phyloP scores from a whole-genome alignment of 2,888 invertebrate genomes.

The Cistogaster globosa region DNA sequence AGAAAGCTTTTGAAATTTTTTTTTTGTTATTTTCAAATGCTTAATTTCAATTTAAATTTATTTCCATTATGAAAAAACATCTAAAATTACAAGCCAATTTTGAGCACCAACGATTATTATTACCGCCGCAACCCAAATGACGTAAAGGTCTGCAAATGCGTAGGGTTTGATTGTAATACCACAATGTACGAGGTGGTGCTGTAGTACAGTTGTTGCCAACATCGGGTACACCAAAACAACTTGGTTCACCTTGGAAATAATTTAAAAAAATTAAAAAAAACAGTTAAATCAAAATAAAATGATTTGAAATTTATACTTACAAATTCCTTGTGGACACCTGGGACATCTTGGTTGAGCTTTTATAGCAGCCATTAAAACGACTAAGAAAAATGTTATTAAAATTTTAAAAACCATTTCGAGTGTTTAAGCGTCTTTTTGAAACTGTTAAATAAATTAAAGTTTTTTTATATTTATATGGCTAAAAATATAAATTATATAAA shows the following conservation, averaged over 20 bases:
- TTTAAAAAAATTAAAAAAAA: background rate
- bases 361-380: background rate
- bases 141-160: constrained; percentile 4
- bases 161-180: constrained; percentile 23
- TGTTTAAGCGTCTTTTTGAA: background rate
- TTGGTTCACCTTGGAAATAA: background rate
- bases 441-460: background rate
- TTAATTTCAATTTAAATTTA: too few species aligned
- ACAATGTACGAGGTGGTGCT: constrained; percentile 23
- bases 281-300: background rate
- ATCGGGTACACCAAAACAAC: constrained; percentile 9
- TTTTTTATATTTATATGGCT: background rate
- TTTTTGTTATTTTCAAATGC: too few species aligned
- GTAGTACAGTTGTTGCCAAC: constrained; percentile 13
- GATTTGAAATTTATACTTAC: constrained; percentile 8
- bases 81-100: background rate
- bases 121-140: constrained; percentile 56
- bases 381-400: background rate
- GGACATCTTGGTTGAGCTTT: constrained; percentile 7
- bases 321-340: constrained; percentile 15
- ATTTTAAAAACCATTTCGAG: constrained; percentile 6
- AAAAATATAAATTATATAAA: background rate
- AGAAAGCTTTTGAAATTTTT: too few species aligned
- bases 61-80: background rate
- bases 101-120: constrained; percentile 50